phyloP scores from a whole-genome alignment of 2,888 invertebrate species.

The Diaphora mendica region DNA sequence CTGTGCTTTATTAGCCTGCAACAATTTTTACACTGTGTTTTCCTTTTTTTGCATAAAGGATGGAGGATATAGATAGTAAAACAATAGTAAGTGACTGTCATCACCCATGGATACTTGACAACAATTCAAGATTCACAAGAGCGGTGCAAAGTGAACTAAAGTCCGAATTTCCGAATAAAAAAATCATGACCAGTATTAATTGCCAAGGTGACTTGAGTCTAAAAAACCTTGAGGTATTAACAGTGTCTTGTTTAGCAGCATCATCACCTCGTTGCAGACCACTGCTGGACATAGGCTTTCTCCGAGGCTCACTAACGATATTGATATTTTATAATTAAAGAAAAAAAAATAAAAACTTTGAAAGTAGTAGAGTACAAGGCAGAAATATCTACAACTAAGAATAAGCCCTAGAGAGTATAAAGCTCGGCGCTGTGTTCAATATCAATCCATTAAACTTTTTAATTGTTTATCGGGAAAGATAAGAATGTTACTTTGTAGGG shows the following conservation, averaged over 20 bases:
- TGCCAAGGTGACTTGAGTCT: no score
- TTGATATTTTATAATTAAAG: neutral
- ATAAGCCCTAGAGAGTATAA: neutral
- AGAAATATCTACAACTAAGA: neutral
- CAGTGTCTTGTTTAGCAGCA: no score
- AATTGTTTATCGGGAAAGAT: neutral
- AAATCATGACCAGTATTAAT: neutral
- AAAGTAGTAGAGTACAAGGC: neutral
- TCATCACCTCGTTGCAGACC: no score
- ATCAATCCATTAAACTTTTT: neutral
- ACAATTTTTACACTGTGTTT: no score
- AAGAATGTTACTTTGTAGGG: neutral
- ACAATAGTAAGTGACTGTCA: no score
- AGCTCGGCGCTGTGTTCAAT: neutral
- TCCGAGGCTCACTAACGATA: neutral
- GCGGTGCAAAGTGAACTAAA: neutral
- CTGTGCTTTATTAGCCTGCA: no score
- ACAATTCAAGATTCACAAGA: no score
- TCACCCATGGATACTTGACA: no score
- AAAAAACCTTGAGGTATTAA: no score
- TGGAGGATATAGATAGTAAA: no score
- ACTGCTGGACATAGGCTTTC: no score
- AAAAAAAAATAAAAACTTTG: neutral
- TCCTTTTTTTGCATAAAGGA: no score
- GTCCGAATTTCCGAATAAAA: neutral